phyloP scores from a whole-genome alignment of 2,797 vertebrate genomes.

The Pristis pectinata region DNA sequence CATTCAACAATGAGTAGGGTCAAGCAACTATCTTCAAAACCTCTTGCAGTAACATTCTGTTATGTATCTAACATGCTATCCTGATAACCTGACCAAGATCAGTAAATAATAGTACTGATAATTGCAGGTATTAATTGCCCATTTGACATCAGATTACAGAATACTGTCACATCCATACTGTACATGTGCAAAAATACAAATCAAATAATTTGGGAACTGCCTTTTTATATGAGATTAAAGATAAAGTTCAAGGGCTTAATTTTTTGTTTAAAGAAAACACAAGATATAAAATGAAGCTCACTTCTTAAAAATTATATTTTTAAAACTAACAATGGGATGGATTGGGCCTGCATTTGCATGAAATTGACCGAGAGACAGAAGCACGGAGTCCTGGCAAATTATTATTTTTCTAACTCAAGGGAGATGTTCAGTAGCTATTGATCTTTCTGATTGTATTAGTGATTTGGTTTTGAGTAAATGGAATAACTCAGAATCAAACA shows the following conservation, averaged over 20 bases:
- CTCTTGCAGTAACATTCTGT: background rate
- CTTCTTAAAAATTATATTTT: too few relatives aligned
- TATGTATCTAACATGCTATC: background rate
- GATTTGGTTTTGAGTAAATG: too few relatives aligned
- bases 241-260: background rate
- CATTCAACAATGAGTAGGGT: background rate
- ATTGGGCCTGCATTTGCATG: too few relatives aligned
- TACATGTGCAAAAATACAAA: background rate
- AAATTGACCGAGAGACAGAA: too few relatives aligned
- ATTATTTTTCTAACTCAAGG: too few relatives aligned
- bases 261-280: too few relatives aligned
- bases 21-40: background rate
- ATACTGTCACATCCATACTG: background rate
- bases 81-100: background rate
- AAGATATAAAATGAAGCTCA: too few relatives aligned
- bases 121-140: background rate
- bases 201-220: background rate
- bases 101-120: background rate
- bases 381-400: too few relatives aligned
- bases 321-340: too few relatives aligned
- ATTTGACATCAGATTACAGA: background rate
- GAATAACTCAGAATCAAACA: too few relatives aligned
- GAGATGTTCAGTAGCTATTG: too few relatives aligned
- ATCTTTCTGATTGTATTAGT: too few relatives aligned
- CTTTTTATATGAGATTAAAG: background rate